Percentiles rank a stretch among this genome's conserved stretches.
Evolutionary conservation across 1,140 invertebrate genomes (phyloP).

Genomic region (Campodea augens): DNA sequence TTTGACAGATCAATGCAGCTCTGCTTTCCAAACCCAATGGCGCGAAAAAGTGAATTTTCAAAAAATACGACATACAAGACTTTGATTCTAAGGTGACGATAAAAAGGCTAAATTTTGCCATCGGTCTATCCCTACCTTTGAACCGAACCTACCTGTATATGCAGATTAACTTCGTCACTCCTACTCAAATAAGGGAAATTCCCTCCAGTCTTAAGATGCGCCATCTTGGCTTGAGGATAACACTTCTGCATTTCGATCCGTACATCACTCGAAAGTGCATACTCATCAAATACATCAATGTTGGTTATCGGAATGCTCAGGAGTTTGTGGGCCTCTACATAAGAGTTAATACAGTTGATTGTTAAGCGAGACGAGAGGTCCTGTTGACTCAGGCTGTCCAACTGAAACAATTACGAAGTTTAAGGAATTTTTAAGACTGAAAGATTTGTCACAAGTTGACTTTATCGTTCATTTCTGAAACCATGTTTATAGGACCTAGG

Average conservation of each 20-base stretch:
- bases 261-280: constrained; percentile 49
- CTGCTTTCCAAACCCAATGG: too few species aligned
- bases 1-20: too few species aligned
- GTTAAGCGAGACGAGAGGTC: constrained; percentile 73
- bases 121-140: too few species aligned
- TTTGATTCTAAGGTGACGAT: too few species aligned
- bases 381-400: constrained; percentile 60
- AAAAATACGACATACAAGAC: too few species aligned
- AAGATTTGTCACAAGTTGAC: too few species aligned
- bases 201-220: constrained; percentile 70
- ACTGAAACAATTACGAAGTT: constrained; percentile 27
- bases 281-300: constrained; percentile 80
- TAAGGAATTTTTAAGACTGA: too few species aligned
- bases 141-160: constrained; percentile 48
- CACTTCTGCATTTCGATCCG: constrained; percentile 69
- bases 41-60: too few species aligned
- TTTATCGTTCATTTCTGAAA: too few species aligned
- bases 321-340: constrained; percentile 58
- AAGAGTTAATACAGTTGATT: constrained; percentile 62
- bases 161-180: constrained; percentile 74
- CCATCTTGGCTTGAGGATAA: constrained; percentile 70
- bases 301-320: constrained; percentile 51
- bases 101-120: too few species aligned
- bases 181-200: constrained; percentile 83
- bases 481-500: too few species aligned